Evolutionary conservation across 2,113 vertebrate genomes (phyloP), one percentile per base, ranked within the genome.

Genomic region (Sturnira hondurensis): DNA sequence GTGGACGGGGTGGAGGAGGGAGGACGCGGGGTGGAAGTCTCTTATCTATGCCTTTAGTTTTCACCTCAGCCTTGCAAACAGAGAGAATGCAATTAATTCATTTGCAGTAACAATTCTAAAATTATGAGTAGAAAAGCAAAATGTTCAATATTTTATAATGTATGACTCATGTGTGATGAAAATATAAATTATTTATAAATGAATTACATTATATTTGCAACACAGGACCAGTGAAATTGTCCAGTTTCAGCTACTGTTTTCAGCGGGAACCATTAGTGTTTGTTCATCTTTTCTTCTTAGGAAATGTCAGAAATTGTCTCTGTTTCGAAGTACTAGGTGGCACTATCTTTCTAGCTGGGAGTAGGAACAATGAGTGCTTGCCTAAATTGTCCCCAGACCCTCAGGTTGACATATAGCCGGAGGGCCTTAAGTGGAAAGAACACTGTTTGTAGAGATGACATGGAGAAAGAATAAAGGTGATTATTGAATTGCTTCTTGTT

Each of bases 101-200:
- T 97, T 96, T 96, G 80, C 73, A 77, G 74, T 56, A 83, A 50
- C 68, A 92, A 9, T 82, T 95, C 92, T 73, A 54, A 96, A 98
- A 96, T 9, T 7, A 0, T 85, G 97, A 74, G 50, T 24, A 4
- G 82, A 94, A 92, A 92, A 84, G 70, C 45, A 82, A 31, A 68
- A 17, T 80, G 73, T 13, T 16, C 54, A 47, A 0, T 20, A 56
- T 94, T 93, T 96, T 92, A 93, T 58, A 82, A 56, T 38, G 22
- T 58, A 4, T 26, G 71, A 22, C 19, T 77, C n/a, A 61, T 7
- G 3, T 45, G 33, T 76, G 36, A 56, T 81, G 3, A 58, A 87
- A 89, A 47, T 71, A 47, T 80, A 31, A 92, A 88, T 77, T 43
- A 58, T 4, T 94, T 96, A 96, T 47, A 84, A 96, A 33, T 76